Evolutionary conservation across 2,888 invertebrate species (phyloP), one percentile per base, ranked within the genome.

Genomic region (Lithophane ornitopus): DNA sequence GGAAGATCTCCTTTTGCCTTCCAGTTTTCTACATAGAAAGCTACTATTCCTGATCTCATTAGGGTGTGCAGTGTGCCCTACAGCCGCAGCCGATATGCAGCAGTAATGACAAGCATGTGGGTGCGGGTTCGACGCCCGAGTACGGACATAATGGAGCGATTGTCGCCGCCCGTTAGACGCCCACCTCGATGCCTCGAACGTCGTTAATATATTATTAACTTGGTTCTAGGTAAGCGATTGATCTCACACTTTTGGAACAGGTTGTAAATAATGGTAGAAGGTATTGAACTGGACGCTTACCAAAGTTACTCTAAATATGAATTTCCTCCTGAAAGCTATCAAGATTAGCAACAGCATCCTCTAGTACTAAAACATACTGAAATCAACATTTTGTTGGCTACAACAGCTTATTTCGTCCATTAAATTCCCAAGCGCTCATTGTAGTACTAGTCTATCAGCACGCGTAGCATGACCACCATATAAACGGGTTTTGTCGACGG

Each of bases 111-210:
- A 81, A 86, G 83, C 92, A 93, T 92, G 95, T 95, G 95, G 95
- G 95, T 90, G 94, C 92, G 92, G 89, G 95, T 95, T 94, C 95
- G 94, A 92, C 87, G 95, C 88, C 94, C 95, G 93, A 78, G 89
- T 92, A 91, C 91, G 92, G 92, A 91, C 91, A 94, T 94, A 94
- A 94, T 94, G 92, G 92, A 85, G 89, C 91, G 92, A 92, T 93
- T 94, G 94, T 94, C 92, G 92, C 83, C 90, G 90, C 89, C 88
- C 91, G 91, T 91, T 91, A 92, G 86, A 82, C 94, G 93, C 93
- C 94, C 93, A 94, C 94, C 87, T 87, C 81, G 65, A 80, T 76
- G 78, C 76, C 78, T 79, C 84, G 81, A 67, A 70, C 81, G 84
- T 85, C 86, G 87, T 87, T 86, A 85, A 85, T 80, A 84, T 88